These are phyloP conservation scores for Sicus ferrugineus DNA, from an alignment of 2,888 invertebrate species.

Conservation along the genomic window DNA sequence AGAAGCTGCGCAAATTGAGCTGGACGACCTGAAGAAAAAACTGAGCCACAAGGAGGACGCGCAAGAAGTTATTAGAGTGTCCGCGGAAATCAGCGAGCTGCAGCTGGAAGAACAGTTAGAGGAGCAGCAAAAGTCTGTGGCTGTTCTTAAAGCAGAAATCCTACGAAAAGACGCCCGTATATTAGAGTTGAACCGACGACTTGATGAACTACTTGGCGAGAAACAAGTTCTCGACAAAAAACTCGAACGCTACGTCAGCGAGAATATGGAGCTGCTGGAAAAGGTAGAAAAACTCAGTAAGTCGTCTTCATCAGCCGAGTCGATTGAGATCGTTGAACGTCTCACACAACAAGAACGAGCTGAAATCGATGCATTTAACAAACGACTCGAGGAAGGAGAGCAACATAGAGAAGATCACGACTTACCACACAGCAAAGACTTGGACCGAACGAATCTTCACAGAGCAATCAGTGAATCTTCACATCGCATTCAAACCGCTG, in stretches of 20 bases:
- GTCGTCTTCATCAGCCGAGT: conserved; percentile 78
- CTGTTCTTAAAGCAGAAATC: conserved; percentile 66
- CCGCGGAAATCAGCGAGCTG: conserved; percentile 79
- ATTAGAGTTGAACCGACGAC: conserved; percentile 60
- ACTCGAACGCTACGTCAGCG: conserved; percentile 73
- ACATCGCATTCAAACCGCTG: background rate
- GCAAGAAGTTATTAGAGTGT: conserved; percentile 73
- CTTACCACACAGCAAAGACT: too few species aligned
- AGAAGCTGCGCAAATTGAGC: conserved; percentile 69
- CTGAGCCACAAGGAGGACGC: conserved; percentile 65
- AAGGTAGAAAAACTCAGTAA: conserved; percentile 76
- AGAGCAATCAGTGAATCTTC: background rate
- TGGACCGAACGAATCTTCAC: too few species aligned
- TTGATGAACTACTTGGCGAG: conserved; percentile 67
- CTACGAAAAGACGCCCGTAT: conserved; percentile 67
- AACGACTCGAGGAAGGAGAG: conserved; percentile 52
- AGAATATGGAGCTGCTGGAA: conserved; percentile 77
- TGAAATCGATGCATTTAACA: conserved; percentile 74
- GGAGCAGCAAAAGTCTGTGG: conserved; percentile 51
- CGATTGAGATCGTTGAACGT: conserved; percentile 78
- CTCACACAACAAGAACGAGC: conserved; percentile 76
- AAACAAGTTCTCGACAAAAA: conserved; percentile 71
- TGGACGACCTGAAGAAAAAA: conserved; percentile 57
- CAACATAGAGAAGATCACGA: conserved; percentile 29
- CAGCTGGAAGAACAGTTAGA: conserved; percentile 82